Percentiles rank a stretch among this genome's conserved stretches.
Conservation (phyloP, 2,888 invertebrate species). For the Brassicogethes aeneus region DNA sequence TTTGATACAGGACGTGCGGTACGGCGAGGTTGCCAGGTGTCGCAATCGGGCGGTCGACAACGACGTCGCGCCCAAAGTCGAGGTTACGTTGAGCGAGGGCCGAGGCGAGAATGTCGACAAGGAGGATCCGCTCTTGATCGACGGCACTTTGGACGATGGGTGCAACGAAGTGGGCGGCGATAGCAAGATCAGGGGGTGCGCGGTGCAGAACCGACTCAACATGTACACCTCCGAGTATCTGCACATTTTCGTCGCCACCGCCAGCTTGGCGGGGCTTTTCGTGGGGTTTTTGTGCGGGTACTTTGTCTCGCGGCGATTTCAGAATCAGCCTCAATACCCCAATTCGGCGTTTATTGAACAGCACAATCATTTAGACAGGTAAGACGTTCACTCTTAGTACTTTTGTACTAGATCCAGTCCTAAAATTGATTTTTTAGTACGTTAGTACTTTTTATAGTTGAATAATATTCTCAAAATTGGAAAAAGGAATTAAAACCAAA, state of each 20-base stretch:
- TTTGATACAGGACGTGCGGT: conserved; percentile 62
- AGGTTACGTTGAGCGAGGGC: not conserved
- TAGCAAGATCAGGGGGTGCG: conserved; percentile 30
- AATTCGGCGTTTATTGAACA: conserved; percentile 69
- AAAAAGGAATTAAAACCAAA: too few species aligned
- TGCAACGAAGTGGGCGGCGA: conserved; percentile 30
- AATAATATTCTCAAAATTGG: too few species aligned
- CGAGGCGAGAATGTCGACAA: conserved; percentile 32
- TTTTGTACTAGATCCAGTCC: too few species aligned
- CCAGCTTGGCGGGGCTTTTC: conserved; percentile 70
- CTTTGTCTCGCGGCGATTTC: conserved; percentile 71
- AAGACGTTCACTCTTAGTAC: too few species aligned
- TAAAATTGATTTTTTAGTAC: conserved; percentile 6
- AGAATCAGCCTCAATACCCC: conserved; percentile 58
- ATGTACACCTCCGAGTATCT: conserved; percentile 75
- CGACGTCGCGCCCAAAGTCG: conserved; percentile 17
- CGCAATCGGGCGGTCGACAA: conserved; percentile 21
- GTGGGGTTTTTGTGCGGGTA: conserved; percentile 80
- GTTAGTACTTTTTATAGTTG: too few species aligned
- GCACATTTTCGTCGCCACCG: conserved; percentile 64
- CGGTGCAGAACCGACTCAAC: conserved; percentile 47
- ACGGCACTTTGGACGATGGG: conserved; percentile 25
- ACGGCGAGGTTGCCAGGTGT: conserved; percentile 56
- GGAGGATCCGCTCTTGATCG: conserved; percentile 11
- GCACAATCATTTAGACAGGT: conserved; percentile 69